phyloP scores from a whole-genome alignment of 2,888 invertebrate genomes.

The Steinernema scapterisci region DNA sequence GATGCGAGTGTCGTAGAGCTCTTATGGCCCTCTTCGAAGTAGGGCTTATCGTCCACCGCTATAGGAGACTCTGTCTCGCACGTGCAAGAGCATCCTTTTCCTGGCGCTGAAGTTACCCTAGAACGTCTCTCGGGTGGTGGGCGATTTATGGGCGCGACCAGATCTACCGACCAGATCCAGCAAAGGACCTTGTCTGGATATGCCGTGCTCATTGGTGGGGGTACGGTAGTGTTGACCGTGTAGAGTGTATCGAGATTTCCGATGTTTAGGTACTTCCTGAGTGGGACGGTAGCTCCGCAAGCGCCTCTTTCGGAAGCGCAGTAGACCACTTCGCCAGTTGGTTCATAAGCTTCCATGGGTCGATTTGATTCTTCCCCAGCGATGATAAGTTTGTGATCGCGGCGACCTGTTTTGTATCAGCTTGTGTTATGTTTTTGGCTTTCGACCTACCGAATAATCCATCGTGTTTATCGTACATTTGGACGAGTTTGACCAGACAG shows the following conservation, averaged over 20 bases:
- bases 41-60: not conserved
- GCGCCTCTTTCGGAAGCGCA: conserved; percentile 48
- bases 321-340: conserved; percentile 47
- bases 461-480: conserved; percentile 49
- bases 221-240: conserved; percentile 34
- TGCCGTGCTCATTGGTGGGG: conserved; percentile 33
- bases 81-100: conserved; percentile 3
- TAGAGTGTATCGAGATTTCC: conserved; percentile 40
- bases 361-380: conserved; percentile 44
- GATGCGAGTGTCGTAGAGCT: too few species aligned
- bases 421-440: not conserved
- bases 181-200: conserved; percentile 35
- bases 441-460: conserved; percentile 47
- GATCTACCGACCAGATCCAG: conserved; percentile 36
- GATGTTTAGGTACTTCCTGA: conserved; percentile 51
- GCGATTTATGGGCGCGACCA: not conserved
- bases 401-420: conserved; percentile 43
- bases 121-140: not conserved
- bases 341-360: conserved; percentile 45
- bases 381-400: conserved; percentile 51
- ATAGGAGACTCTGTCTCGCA: not conserved
- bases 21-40: conserved; percentile 8
- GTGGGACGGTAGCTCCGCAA: conserved; percentile 52
- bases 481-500: conserved; percentile 47
- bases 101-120: not conserved